These are phyloP conservation scores for Drosophila colorata DNA, from an alignment of 2,888 invertebrate species.

Conservation along the genomic window DNA sequence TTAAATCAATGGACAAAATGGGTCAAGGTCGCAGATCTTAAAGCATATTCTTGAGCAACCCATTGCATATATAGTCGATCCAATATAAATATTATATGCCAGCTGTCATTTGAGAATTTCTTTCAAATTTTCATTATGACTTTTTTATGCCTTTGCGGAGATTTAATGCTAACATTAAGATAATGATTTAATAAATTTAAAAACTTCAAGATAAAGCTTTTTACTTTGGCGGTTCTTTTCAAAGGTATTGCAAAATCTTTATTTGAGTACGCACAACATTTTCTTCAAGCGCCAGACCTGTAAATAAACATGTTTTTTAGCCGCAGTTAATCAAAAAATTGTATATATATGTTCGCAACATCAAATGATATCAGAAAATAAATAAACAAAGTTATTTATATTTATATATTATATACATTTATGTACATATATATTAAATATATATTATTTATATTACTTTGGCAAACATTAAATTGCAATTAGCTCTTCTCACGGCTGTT, in stretches of 20 bases:
- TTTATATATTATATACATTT: not conserved
- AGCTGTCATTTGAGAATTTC: not conserved
- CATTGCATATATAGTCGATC: not conserved
- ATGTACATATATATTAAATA: constrained; percentile 13
- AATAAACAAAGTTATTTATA: constrained; percentile 10
- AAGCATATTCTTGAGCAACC: not conserved
- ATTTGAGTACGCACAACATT: not conserved
- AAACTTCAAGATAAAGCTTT: not conserved
- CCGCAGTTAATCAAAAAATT: constrained; percentile 47
- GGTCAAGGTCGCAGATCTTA: constrained; percentile 23
- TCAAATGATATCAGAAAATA: constrained; percentile 35
- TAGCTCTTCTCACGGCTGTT: constrained; percentile 59
- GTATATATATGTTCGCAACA: constrained; percentile 38
- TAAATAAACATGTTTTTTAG: constrained; percentile 9
- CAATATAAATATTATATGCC: not conserved
- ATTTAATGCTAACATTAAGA: not conserved
- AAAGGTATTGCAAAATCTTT: not conserved
- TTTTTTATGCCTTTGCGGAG: not conserved
- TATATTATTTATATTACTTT: constrained; percentile 54
- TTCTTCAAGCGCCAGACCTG: not conserved
- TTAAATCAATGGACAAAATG: not conserved
- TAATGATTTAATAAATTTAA: not conserved
- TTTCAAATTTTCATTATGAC: not conserved
- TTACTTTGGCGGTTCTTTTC: not conserved
- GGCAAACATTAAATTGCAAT: constrained; percentile 74